Conservation (phyloP, 2,113 vertebrate genomes). For the Limnothrissa miodon region DNA sequence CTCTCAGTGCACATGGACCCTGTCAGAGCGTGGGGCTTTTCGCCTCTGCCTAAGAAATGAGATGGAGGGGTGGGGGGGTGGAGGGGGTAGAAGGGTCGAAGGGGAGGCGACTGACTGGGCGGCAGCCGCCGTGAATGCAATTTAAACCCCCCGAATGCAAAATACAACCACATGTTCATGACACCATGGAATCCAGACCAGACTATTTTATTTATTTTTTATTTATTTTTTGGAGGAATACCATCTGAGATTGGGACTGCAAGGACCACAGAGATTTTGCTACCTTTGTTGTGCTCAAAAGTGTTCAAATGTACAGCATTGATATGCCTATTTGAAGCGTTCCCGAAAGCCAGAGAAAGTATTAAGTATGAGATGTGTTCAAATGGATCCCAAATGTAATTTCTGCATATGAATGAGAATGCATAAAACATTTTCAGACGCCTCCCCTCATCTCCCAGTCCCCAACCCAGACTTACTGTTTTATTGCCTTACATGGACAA, state of each 20-base stretch:
- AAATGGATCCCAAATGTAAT: conserved; percentile 12
- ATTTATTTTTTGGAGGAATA: background rate
- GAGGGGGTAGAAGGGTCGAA: background rate
- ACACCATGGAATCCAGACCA: conserved; percentile 18
- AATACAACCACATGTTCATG: conserved; percentile 45
- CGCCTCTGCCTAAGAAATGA: conserved; percentile 40
- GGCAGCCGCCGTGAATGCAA: conserved; percentile 23
- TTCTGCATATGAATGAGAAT: conserved; percentile 15
- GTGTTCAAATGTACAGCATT: background rate
- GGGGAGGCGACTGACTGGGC: background rate
- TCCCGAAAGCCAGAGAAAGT: background rate
- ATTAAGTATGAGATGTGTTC: background rate
- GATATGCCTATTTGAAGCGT: no score
- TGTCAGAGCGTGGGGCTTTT: conserved; percentile 47
- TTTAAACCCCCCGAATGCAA: conserved; percentile 44
- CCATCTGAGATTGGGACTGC: background rate
- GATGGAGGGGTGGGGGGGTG: conserved; percentile 17
- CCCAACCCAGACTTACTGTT: background rate
- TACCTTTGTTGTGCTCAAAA: background rate
- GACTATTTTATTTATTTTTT: background rate
- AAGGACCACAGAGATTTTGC: background rate
- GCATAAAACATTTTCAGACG: background rate
- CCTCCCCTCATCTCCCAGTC: background rate
- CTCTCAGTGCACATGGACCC: conserved; percentile 67
- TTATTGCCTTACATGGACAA: background rate